A percentile compares a stretch with the other conserved stretches of the same genome.
Conservation (phyloP, 2,113 vertebrate genomes). For the Rafetus swinhoei region DNA sequence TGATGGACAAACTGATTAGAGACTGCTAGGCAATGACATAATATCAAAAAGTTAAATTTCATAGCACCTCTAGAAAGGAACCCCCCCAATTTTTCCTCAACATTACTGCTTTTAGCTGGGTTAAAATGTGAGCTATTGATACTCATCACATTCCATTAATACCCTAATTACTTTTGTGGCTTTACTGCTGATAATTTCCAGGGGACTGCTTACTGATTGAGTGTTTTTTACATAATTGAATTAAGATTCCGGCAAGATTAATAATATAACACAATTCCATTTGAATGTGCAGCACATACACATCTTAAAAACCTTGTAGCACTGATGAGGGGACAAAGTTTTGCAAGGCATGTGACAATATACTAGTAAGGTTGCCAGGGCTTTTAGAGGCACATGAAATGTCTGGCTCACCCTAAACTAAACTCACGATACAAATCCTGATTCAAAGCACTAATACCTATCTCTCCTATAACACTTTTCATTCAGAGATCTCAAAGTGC, state of each 20-base stretch:
- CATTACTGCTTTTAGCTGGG: not conserved
- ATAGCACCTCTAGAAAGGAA: not conserved
- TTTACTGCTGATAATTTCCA: not conserved
- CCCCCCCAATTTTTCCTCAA: rapidly evolving
- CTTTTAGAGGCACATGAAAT: not conserved
- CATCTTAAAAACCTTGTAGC: not conserved
- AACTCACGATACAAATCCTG: not conserved
- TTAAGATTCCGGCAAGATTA: not conserved
- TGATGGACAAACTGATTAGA: not conserved
- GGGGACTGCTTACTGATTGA: not conserved
- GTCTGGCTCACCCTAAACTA: not conserved
- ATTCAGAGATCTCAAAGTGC: not conserved
- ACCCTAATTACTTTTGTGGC: not conserved
- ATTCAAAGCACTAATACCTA: not conserved
- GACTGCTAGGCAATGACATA: not conserved
- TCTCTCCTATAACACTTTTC: not conserved
- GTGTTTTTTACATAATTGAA: not conserved
- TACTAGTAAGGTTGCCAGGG: not conserved
- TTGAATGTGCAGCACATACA: not conserved
- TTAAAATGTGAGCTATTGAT: not conserved
- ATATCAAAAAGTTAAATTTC: not conserved
- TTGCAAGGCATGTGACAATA: not conserved
- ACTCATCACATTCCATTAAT: not conserved
- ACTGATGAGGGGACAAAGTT: not conserved
- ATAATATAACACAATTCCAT: not conserved